Percentiles rank a stretch among this genome's conserved stretches.
Conservation (phyloP, 1,140 invertebrate species). For the Ceratosolen solmsi region DNA sequence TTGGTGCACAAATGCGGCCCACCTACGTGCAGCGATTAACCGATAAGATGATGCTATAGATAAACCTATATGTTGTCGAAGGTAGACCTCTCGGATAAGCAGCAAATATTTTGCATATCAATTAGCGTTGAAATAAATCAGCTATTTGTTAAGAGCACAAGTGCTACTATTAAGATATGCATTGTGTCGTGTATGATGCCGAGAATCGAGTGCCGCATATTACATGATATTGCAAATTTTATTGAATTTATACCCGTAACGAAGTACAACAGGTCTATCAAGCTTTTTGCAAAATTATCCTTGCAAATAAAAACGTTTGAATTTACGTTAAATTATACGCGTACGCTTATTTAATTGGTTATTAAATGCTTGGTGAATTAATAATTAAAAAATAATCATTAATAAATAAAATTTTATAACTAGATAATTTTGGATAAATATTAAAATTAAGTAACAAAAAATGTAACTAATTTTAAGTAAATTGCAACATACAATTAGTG, state of each 20-base stretch:
- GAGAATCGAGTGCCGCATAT: background rate
- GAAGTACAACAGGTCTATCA: background rate
- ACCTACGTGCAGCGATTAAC: conserved; percentile 23
- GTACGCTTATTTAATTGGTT: too few relatives aligned
- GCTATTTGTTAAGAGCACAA: background rate
- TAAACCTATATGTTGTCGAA: conserved; percentile 4
- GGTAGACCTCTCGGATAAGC: conserved; percentile 12
- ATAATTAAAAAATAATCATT: too few relatives aligned
- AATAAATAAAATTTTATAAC: too few relatives aligned
- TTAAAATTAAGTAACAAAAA: too few relatives aligned
- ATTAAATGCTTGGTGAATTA: too few relatives aligned
- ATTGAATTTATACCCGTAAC: conserved; percentile 2
- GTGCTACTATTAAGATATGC: conserved; percentile 19
- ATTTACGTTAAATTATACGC: too few relatives aligned
- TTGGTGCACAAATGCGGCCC: background rate
- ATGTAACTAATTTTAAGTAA: too few relatives aligned
- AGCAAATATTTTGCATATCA: conserved; percentile 44
- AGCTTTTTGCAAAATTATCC: background rate
- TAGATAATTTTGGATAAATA: too few relatives aligned
- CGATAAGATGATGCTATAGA: conserved; percentile 34
- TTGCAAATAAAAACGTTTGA: background rate
- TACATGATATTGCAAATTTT: conserved; percentile 38
- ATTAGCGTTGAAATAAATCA: conserved; percentile 35
- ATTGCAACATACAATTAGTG: too few relatives aligned
- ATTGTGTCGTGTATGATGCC: conserved; percentile 9